Evolutionary conservation across 2,113 vertebrate species (phyloP).

Genomic region (Chloroceryle aenea): DNA sequence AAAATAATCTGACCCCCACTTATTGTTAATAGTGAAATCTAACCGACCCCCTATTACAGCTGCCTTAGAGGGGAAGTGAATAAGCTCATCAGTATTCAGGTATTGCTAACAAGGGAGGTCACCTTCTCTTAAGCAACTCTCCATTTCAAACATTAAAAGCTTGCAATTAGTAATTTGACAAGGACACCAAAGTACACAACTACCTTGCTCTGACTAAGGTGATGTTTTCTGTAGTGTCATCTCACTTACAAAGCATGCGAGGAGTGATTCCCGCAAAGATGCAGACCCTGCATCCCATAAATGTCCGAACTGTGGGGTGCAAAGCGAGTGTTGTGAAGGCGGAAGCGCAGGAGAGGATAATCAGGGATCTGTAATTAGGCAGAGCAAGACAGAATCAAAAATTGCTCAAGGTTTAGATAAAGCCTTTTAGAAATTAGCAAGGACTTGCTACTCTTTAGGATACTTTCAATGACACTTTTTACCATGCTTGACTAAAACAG

Average conservation of each 20-base stretch:
- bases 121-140: constrained; percentile 48
- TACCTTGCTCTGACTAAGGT: background rate
- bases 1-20: background rate
- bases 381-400: background rate
- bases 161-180: constrained; percentile 44
- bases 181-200: background rate
- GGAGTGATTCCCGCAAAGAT: background rate
- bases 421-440: background rate
- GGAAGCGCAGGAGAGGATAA: background rate
- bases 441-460: background rate
- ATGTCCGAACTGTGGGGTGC: background rate
- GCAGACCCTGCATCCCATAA: background rate
- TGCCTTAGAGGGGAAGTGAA: constrained; percentile 15
- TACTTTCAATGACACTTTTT: background rate
- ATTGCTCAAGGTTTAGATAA: background rate
- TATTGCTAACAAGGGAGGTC: constrained; percentile 28
- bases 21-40: background rate
- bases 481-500: background rate
- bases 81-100: constrained; percentile 33
- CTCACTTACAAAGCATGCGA: background rate
- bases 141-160: constrained; percentile 24
- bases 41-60: background rate
- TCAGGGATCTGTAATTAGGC: background rate
- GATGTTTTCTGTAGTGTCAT: background rate
- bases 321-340: background rate